Conservation (phyloP, 2,888 invertebrate species). For the Vanessa cardui region DNA sequence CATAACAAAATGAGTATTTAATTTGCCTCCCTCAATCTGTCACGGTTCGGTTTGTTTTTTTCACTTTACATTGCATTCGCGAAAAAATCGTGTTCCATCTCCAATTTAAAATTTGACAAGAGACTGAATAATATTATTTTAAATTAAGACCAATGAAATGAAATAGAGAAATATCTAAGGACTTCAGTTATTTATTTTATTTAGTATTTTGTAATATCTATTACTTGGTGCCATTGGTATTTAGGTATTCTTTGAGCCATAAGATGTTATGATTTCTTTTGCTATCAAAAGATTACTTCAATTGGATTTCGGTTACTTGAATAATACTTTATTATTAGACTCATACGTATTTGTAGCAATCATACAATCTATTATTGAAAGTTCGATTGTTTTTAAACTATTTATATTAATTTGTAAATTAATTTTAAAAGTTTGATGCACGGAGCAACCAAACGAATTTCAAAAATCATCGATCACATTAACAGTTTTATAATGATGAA, state of each 20-base stretch:
- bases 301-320: no score
- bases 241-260: no score
- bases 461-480: conserved; percentile 72
- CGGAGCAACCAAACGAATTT: conserved; percentile 37
- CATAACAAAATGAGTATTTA: conserved; percentile 25
- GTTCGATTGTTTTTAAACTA: neutral
- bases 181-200: no score
- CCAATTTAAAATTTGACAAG: conserved; percentile 66
- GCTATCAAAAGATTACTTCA: no score
- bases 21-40: conserved; percentile 37
- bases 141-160: conserved; percentile 51
- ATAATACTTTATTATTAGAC: no score
- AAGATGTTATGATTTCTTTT: no score
- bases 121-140: conserved; percentile 71
- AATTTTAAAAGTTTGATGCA: conserved; percentile 18
- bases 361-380: neutral
- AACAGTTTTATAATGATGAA: conserved; percentile 73
- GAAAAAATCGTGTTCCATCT: conserved; percentile 46
- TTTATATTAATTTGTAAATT: neutral
- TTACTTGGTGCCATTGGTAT: no score
- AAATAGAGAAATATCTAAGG: neutral
- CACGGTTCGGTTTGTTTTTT: conserved; percentile 42
- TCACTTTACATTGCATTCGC: conserved; percentile 33
- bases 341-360: neutral
- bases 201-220: no score